Percentiles rank a stretch among this genome's conserved stretches.
phyloP scores from a whole-genome alignment of 2,797 vertebrate species.

The Gorsachius magnificus region DNA sequence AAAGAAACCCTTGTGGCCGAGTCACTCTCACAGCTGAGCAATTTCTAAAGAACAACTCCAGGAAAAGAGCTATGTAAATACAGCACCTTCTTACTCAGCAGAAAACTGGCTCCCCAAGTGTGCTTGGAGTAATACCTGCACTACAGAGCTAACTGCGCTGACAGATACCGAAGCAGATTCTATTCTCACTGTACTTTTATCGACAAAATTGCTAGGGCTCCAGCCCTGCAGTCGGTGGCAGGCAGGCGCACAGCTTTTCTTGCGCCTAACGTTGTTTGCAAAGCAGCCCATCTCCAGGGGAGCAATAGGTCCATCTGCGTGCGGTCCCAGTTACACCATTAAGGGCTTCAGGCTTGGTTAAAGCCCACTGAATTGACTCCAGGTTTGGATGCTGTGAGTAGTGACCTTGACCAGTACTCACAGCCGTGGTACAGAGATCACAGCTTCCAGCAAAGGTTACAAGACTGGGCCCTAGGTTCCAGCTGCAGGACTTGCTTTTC shows the following conservation, averaged over 20 bases:
- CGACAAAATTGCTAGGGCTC: background rate
- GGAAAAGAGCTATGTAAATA: background rate
- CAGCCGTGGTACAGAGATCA: accelerated
- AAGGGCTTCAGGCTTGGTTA: background rate
- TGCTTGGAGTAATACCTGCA: background rate
- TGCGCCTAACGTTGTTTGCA: accelerated
- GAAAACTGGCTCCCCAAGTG: background rate
- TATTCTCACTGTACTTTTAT: background rate
- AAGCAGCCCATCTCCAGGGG: background rate
- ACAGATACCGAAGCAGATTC: background rate
- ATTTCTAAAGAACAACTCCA: background rate
- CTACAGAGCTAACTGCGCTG: background rate
- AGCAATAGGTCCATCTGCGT: background rate
- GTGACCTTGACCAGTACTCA: accelerated
- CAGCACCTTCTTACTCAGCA: background rate
- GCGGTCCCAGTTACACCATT: background rate
- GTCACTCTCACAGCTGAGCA: background rate
- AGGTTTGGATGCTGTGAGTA: background rate
- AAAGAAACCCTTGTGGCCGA: background rate
- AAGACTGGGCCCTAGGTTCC: background rate
- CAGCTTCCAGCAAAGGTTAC: background rate
- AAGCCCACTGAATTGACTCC: background rate
- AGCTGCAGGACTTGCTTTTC: background rate
- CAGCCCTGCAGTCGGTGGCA: background rate
- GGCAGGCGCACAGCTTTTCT: background rate